phyloP scores from a whole-genome alignment of 2,888 invertebrate species.

The Prionchulus punctatus region DNA sequence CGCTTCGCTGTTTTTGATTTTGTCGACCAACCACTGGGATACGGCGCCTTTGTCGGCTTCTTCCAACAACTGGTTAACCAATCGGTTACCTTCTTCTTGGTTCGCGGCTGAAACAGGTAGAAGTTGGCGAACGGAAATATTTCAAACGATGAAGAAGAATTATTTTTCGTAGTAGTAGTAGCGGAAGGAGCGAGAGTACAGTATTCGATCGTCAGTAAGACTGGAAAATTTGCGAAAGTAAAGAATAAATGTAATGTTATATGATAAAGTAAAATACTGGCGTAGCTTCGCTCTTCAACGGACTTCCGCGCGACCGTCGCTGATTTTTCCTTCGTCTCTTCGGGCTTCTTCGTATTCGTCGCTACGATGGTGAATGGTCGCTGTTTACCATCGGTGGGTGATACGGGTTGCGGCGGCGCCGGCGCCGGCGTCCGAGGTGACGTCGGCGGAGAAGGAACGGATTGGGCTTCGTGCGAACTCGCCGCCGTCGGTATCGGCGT shows the following conservation, averaged over 20 bases:
- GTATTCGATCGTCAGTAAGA: too few relatives aligned
- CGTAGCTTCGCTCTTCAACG: background rate
- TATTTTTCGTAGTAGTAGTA: too few relatives aligned
- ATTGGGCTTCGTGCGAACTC: too few relatives aligned
- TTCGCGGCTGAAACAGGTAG: background rate
- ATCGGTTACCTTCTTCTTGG: constrained; percentile 4
- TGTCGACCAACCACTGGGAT: background rate
- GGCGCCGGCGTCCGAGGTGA: too few relatives aligned
- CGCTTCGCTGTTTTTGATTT: constrained; percentile 1
- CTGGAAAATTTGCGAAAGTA: background rate
- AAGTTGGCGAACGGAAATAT: too few relatives aligned
- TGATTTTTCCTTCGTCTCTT: background rate
- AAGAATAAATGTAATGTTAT: background rate
- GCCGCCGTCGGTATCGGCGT: background rate
- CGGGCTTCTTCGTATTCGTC: too few relatives aligned
- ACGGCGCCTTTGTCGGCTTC: constrained; percentile 8
- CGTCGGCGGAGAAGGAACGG: too few relatives aligned
- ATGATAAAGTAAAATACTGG: background rate
- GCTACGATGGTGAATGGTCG: too few relatives aligned
- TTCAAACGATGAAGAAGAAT: too few relatives aligned
- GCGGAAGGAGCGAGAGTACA: too few relatives aligned
- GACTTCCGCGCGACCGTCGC: background rate
- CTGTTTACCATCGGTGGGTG: too few relatives aligned
- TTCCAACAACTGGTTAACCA: constrained; percentile 12
- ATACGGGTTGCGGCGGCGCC: too few relatives aligned